phyloP scores from a whole-genome alignment of 2,888 invertebrate genomes.

The Dolichopus griseipennis region DNA sequence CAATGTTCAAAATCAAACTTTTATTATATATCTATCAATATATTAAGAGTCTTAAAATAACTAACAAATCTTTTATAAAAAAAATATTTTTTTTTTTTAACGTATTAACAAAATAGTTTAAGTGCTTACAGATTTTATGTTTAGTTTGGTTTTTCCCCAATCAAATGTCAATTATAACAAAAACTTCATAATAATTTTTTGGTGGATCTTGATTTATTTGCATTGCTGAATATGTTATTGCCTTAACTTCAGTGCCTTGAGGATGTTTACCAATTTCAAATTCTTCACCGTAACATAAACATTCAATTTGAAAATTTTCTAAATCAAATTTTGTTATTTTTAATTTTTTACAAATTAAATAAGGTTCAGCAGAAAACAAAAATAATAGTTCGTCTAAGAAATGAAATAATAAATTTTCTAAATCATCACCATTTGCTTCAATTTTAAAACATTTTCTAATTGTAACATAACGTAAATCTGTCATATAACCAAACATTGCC shows the following conservation, averaged over 20 bases:
- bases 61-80: too few species aligned
- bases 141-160: not conserved
- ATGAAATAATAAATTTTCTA: constrained; percentile 79
- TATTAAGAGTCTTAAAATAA: too few species aligned
- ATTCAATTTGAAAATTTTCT: constrained; percentile 71
- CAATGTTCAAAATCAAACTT: too few species aligned
- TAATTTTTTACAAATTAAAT: constrained; percentile 76
- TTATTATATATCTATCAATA: too few species aligned
- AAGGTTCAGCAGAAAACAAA: constrained; percentile 86
- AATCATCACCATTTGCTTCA: constrained; percentile 81
- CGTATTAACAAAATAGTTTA: too few species aligned
- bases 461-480: constrained; percentile 76
- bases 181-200: constrained; percentile 71
- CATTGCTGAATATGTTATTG: constrained; percentile 99
- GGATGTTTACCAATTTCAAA: constrained; percentile 90
- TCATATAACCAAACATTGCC: constrained; percentile 98
- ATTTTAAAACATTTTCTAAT: constrained; percentile 69
- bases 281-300: constrained; percentile 83
- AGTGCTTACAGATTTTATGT: too few species aligned
- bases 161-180: constrained; percentile 95
- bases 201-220: constrained; percentile 71
- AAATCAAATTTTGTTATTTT: constrained; percentile 78
- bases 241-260: constrained; percentile 97
- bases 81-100: too few species aligned
- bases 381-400: constrained; percentile 92